A percentile compares a stretch with the other conserved stretches of the same genome.
phyloP scores from a whole-genome alignment of 30 jellyfish, hydroid and myxozoan genomes.

The Hydractinia symbiolongicarpus region DNA sequence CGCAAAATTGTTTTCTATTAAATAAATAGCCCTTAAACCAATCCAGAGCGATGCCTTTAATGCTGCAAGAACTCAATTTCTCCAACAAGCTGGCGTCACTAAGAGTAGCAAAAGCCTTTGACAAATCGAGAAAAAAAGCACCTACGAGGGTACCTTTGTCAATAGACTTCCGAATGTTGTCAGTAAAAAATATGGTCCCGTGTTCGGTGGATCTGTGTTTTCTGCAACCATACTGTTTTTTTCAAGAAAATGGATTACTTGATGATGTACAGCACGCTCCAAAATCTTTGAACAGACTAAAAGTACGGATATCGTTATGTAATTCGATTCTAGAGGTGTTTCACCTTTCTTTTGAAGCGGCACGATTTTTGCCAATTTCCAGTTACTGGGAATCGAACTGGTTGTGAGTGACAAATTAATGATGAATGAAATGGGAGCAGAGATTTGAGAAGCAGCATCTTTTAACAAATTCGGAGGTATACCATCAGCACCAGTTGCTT shows the following conservation, averaged over 20 bases:
- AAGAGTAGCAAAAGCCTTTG: not conserved
- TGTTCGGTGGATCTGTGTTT: constrained; percentile 11
- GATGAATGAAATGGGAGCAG: no score
- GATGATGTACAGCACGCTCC: not conserved
- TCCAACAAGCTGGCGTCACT: constrained; percentile 10
- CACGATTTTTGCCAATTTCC: no score
- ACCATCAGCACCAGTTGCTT: no score
- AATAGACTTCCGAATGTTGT: not conserved
- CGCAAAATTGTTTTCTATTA: constrained; percentile 3
- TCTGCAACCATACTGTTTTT: not conserved
- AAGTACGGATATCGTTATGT: not conserved
- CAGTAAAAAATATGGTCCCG: not conserved
- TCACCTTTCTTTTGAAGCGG: no score
- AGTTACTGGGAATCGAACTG: no score
- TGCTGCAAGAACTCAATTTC: not conserved
- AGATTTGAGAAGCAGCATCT: no score
- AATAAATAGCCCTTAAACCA: not conserved
- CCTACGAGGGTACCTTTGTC: not conserved
- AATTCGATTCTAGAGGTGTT: no score
- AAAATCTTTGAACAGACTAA: constrained; percentile 1
- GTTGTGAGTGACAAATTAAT: no score
- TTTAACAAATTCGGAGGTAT: no score
- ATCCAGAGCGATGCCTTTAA: constrained; percentile 1
- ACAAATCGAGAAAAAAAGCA: not conserved
- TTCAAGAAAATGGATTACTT: not conserved